Conservation (phyloP, 2,888 invertebrate genomes). For the Bombylius major region DNA sequence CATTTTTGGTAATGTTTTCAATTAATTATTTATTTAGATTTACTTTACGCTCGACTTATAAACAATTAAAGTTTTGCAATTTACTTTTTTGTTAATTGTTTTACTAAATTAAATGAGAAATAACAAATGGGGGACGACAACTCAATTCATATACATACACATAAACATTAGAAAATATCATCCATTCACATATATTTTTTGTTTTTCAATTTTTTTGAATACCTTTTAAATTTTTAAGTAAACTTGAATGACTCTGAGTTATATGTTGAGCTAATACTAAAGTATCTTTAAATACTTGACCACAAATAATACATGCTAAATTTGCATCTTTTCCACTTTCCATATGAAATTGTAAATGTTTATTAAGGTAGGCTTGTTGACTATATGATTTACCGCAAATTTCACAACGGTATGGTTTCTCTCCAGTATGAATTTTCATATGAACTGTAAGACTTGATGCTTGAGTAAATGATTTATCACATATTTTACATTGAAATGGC, state of each 20-base stretch:
- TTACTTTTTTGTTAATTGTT: no score
- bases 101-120: no score
- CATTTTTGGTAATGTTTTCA: no score
- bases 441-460: constrained; percentile 35
- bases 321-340: constrained; percentile 12
- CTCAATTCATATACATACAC: no score
- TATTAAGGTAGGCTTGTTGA: constrained; percentile 32
- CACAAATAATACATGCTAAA: constrained; percentile 30
- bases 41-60: no score
- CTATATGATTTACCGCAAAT: constrained; percentile 33
- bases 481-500: constrained; percentile 34
- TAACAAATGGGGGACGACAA: no score
- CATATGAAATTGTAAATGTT: constrained; percentile 29
- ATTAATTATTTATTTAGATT: no score
- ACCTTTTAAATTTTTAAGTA: constrained; percentile 26
- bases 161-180: no score
- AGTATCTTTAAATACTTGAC: constrained; percentile 30
- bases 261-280: constrained; percentile 29
- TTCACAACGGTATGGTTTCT: constrained; percentile 30
- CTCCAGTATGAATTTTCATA: constrained; percentile 34
- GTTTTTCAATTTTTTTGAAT: constrained; percentile 1
- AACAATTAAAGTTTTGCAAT: no score
- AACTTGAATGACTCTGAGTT: constrained; percentile 28
- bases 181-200: not conserved
- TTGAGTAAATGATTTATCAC: constrained; percentile 35